Base-by-base conservation (phyloP, 2,797 vertebrate species). In the Spinus pinus region DNA sequence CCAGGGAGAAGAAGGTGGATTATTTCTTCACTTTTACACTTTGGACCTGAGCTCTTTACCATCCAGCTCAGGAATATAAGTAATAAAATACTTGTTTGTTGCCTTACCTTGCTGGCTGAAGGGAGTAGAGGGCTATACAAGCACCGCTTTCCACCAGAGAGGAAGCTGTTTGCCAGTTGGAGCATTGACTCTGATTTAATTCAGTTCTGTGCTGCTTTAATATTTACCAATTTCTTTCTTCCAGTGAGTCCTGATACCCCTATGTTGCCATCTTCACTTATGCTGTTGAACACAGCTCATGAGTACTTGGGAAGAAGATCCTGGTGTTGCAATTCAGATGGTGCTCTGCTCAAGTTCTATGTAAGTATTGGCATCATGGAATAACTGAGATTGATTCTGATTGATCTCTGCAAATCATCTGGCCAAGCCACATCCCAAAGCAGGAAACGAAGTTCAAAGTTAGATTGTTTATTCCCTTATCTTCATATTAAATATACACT, bases 241-340 rank as follows among this genome's bases (percentile, higher is more conserved):
- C 39, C 96, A 99, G 99, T 97, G 93, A 98, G 98, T 90, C 97
- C 98, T 2, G 98, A 99, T 90, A 97, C 97, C 2, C 98, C 99
- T 27, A 97, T 99, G 98, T 97, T 99, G 88, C 99, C 99, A 4
- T 99, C 99, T 42, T 99, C 99, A 4, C 98, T 99, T 74, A 99
- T 99, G 99, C 98, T 99, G 65, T 98, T 99, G 81, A 99, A 99
- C 96, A 99, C 99, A 5, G 99, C 99, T 16, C 99, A 99, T 8
- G 99, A 99, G 91, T 99, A 98, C 95, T 98, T 99, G 90, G 99
- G 99, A 57, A 98, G 99, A 35, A 98, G 99, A 62, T 99, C 99
- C 60, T 98, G 99, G 98, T 99, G 99, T 93, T 99, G 99, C 97
- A 99, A 98, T 96, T 99, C 99, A 5, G 98, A 99, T 3, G 99